Conservation (phyloP, 2,113 vertebrate species). For the Macroglossus sobrinus region DNA sequence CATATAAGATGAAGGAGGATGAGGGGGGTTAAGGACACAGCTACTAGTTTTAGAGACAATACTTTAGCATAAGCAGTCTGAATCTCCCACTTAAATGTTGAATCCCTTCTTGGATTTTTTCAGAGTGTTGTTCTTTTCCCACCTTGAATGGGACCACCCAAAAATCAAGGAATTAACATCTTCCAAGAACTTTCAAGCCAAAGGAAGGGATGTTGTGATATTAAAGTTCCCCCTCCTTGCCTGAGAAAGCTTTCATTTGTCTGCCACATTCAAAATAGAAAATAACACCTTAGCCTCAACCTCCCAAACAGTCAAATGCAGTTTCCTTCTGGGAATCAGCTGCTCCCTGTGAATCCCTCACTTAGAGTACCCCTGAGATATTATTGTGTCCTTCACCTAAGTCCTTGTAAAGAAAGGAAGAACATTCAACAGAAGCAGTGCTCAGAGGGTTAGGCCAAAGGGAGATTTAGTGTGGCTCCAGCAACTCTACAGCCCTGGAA, state of each 20-base stretch:
- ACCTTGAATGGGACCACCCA: not conserved
- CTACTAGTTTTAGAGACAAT: not conserved
- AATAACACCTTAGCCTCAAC: not conserved
- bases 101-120: not conserved
- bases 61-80: not conserved
- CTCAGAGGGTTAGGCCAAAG: not conserved
- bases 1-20: not conserved
- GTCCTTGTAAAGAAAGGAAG: not conserved
- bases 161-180: not conserved
- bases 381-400: not conserved
- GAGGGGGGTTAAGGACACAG: not conserved
- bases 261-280: not conserved
- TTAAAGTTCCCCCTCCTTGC: not conserved
- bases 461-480: not conserved
- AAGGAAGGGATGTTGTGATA: not conserved
- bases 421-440: not conserved
- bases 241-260: too few relatives aligned
- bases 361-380: rapidly evolving
- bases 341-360: not conserved
- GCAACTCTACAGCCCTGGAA: not conserved
- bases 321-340: not conserved
- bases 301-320: not conserved
- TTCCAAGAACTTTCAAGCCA: not conserved
- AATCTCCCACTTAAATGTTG: too few relatives aligned
- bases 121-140: not conserved